Percentiles rank a stretch among this genome's conserved stretches.
Conservation (phyloP, 1,140 invertebrate genomes). For the Atta colombica region DNA sequence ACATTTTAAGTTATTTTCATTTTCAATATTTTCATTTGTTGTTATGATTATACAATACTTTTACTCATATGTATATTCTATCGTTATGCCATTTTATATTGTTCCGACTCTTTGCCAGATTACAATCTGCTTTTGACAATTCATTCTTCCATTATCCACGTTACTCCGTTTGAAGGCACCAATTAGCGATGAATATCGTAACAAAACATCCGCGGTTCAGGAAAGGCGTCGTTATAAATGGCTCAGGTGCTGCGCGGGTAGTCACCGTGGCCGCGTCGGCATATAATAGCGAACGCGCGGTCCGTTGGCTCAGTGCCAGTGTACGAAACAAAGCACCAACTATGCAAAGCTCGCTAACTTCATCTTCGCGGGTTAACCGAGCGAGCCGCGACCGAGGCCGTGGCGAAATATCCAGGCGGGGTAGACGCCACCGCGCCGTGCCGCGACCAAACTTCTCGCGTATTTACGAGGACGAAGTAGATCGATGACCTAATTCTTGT, state of each 20-base stretch:
- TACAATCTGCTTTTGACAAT: conserved; percentile 14
- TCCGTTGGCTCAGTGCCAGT: conserved; percentile 79
- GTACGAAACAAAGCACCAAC: conserved; percentile 83
- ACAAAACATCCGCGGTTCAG: conserved; percentile 37
- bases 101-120: not conserved
- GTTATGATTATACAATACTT: not conserved
- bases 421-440: conserved; percentile 46
- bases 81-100: not conserved
- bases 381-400: conserved; percentile 64
- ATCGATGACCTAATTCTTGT: conserved; percentile 68
- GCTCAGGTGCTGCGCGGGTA: conserved; percentile 41
- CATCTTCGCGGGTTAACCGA: conserved; percentile 81
- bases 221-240: conserved; percentile 44
- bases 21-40: not conserved
- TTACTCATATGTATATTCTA: not conserved
- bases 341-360: conserved; percentile 83
- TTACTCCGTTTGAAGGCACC: not conserved
- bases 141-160: conserved; percentile 1
- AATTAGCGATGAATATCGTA: conserved; percentile 54
- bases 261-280: conserved; percentile 55
- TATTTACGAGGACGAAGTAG: conserved; percentile 57
- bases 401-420: conserved; percentile 52
- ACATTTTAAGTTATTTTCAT: not conserved
- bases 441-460: conserved; percentile 62
- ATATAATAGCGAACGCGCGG: conserved; percentile 68